Base-by-base conservation (phyloP, 2,797 vertebrate species). In the Thalassophryne amazonica region DNA sequence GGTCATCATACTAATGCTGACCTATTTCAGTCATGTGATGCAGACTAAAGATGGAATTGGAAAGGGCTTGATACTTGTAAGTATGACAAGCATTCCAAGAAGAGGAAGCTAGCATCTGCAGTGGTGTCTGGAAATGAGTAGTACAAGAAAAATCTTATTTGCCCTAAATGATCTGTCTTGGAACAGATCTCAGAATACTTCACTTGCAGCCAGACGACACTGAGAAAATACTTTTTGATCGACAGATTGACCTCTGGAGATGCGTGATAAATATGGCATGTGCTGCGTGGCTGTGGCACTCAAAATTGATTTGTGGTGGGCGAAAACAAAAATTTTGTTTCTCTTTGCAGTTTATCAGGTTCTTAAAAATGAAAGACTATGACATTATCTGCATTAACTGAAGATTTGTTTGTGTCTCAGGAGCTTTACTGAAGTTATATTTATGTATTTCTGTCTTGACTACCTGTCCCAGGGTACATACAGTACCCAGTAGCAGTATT, bases 401-500 rank as follows among this genome's bases (percentile, higher is more conserved):
- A 20, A 14, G 12, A 10, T 7, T 47, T 50, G 28, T 13, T 27
- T 12, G 12, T 60, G 43, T 50, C 21, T 62, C 8, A 2, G n/a
- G 19, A 21, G 17, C 20, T 53, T 24, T 41, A 52, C 23, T 52
- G 45, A n/a, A n/a, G n/a, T n/a, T n/a, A n/a, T 30, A 40, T 23
- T 21, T 47, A 65, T 49, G 39, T 53, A 11, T 49, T 7, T 35
- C 32, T 28, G 27, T 73, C 27, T n/a, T 51, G 63, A 56, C 36
- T 73, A 48, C 48, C 28, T 34, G 22, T 52, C 42, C 65, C 4
- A 3, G 15, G 31, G 27, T 39, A 41, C 71, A n/a, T 65, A 62
- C 60, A 25, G 37, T 56, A 52, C 8, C 8, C 53, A n/a, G n/a
- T 22, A 64, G 45, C 65, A 71, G 68, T 61, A 24, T 24, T 62